Percentiles rank a stretch among this genome's conserved stretches.
Conservation (phyloP, 2,797 vertebrate species). For the Naso thynnoides region DNA sequence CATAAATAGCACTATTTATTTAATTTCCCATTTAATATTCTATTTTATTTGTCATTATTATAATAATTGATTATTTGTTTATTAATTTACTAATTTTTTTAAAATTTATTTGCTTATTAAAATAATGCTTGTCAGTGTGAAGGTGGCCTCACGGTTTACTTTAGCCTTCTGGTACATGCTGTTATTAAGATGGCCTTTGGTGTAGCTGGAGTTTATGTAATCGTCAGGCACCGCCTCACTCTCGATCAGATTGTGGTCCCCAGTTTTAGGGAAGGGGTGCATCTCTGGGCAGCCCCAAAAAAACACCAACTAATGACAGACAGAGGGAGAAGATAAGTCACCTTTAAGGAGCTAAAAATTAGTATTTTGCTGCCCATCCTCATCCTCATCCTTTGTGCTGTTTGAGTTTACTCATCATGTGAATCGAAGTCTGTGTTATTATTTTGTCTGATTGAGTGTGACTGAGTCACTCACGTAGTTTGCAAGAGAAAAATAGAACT, state of each 20-base stretch:
- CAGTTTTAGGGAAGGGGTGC: conserved; percentile 19
- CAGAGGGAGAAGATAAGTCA: conserved; percentile 8
- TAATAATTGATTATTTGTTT: too few species aligned
- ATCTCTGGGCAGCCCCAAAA: conserved; percentile 66
- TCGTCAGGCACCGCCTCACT: conserved; percentile 75
- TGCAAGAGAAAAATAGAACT: conserved; percentile 11
- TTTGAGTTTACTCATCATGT: not conserved
- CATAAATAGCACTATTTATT: too few species aligned
- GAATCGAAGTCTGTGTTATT: not conserved
- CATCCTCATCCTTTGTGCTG: not conserved
- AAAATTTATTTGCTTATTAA: too few species aligned
- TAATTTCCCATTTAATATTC: too few species aligned
- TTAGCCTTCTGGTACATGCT: conserved; percentile 69
- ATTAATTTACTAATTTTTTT: too few species aligned
- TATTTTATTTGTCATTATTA: too few species aligned
- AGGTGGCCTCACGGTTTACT: conserved; percentile 67
- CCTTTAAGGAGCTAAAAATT: not conserved
- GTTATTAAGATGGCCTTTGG: conserved; percentile 79
- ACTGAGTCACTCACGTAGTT: conserved; percentile 1
- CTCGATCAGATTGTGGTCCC: conserved; percentile 75
- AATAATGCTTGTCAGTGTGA: conserved; percentile 80
- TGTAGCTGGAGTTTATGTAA: conserved; percentile 72
- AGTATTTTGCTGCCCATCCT: not conserved
- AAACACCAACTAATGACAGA: conserved; percentile 58
- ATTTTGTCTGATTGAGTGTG: not conserved